A percentile compares a stretch with the other conserved stretches of the same genome.
These are phyloP conservation scores for Rhinichthys klamathensis DNA, from an alignment of 2,113 vertebrate species.

Conservation along the genomic window DNA sequence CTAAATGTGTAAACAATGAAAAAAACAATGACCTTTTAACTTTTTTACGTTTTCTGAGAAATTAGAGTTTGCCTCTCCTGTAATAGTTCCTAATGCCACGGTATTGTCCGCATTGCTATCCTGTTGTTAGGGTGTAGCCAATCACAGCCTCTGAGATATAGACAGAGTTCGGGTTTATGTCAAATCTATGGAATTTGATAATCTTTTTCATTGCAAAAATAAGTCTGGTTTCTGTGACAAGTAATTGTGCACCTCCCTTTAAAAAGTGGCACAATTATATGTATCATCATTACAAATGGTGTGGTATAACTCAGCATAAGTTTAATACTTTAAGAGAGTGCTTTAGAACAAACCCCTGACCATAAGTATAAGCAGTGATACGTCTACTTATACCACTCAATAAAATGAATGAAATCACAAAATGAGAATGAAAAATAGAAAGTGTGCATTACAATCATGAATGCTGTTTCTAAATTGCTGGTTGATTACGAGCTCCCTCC, in stretches of 20 bases:
- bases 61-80: too few relatives aligned
- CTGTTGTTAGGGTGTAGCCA: too few relatives aligned
- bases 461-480: neutral
- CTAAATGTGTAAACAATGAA: too few relatives aligned
- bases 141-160: too few relatives aligned
- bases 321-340: neutral
- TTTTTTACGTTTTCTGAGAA: too few relatives aligned
- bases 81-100: too few relatives aligned
- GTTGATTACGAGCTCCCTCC: neutral
- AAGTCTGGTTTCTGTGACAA: neutral
- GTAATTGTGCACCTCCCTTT: neutral
- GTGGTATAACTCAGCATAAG: neutral
- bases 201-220: neutral
- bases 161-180: too few relatives aligned
- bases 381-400: neutral
- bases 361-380: neutral
- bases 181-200: too few relatives aligned
- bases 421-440: neutral
- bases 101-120: too few relatives aligned
- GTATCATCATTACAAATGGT: neutral
- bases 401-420: neutral
- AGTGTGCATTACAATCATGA: neutral
- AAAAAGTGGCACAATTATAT: neutral
- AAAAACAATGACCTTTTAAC: too few relatives aligned
- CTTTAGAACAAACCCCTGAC: neutral